These are phyloP conservation scores for Actinia tenebrosa DNA, from an alignment of 64 coral and sea anemone species.

Conservation along the genomic window DNA sequence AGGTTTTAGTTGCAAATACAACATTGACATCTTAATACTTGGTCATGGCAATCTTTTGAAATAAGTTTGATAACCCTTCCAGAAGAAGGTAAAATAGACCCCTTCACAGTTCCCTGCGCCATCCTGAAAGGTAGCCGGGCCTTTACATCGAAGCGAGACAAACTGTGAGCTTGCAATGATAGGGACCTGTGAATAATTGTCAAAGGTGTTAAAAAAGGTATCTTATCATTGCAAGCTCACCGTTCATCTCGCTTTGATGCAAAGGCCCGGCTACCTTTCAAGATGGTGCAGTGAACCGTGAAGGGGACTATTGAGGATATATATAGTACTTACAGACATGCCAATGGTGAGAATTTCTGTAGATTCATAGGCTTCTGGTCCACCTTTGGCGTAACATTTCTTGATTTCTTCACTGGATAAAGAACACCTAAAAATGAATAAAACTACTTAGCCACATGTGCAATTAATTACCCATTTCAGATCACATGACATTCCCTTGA, in stretches of 20 bases:
- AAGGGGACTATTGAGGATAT: not conserved
- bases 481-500: too few relatives aligned
- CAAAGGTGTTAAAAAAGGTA: too few relatives aligned
- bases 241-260: too few relatives aligned
- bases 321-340: constrained; percentile 49
- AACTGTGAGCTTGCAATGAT: too few relatives aligned
- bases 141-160: too few relatives aligned
- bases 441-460: not conserved
- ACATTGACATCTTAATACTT: not conserved
- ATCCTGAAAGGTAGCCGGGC: too few relatives aligned
- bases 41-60: not conserved
- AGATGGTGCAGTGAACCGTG: too few relatives aligned
- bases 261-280: too few relatives aligned
- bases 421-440: constrained; percentile 47
- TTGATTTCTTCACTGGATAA: constrained; percentile 66
- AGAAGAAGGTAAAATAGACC: not conserved
- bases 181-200: too few relatives aligned
- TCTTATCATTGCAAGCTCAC: too few relatives aligned
- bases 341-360: constrained; percentile 60
- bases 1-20: not conserved
- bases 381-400: constrained; percentile 53
- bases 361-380: constrained; percentile 85
- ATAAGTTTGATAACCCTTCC: not conserved
- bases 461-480: too few relatives aligned
- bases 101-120: too few relatives aligned